Evolutionary conservation across 2,113 vertebrate genomes (phyloP).

Genomic region (Actinemys pallida): DNA sequence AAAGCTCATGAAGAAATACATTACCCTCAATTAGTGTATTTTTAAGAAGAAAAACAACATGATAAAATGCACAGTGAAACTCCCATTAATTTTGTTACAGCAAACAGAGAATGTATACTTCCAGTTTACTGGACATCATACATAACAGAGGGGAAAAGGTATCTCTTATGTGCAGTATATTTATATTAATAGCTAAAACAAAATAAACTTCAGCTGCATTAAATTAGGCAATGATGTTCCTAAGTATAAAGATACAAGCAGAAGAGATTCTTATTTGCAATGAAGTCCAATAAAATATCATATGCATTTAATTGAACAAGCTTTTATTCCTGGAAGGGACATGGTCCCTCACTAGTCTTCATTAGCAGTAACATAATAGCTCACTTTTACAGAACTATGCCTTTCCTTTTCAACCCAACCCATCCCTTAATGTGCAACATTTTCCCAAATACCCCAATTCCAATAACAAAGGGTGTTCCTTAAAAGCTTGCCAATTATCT

Average conservation of each 20-base stretch:
- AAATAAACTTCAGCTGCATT: background rate
- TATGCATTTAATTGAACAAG: slow-evolving; percentile 7
- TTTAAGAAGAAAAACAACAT: slow-evolving; percentile 51
- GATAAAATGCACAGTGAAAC: slow-evolving; percentile 32
- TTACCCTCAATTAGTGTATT: slow-evolving; percentile 65
- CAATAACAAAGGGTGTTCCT: slow-evolving; percentile 30
- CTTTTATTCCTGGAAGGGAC: slow-evolving; percentile 39
- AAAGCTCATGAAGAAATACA: slow-evolving; percentile 86
- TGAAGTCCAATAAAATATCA: slow-evolving; percentile 28
- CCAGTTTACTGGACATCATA: slow-evolving; percentile 5
- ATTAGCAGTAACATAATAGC: background rate
- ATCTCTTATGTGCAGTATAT: background rate
- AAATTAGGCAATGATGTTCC: slow-evolving; percentile 30
- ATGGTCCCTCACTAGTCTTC: slow-evolving; percentile 56
- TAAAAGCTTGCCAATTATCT: slow-evolving; percentile 15
- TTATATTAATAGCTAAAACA: background rate
- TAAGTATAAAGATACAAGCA: slow-evolving; percentile 39
- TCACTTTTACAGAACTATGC: slow-evolving; percentile 22
- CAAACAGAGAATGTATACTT: slow-evolving; percentile 21
- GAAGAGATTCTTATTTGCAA: slow-evolving; percentile 36
- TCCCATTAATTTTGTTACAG: slow-evolving; percentile 10
- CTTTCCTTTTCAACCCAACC: slow-evolving; percentile 16
- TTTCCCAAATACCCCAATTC: background rate
- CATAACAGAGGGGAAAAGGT: slow-evolving; percentile 47
- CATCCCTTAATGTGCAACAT: slow-evolving; percentile 19